Evolutionary conservation across 2,113 vertebrate species (phyloP), one percentile per base, ranked within the genome.

Genomic region (Prochilodus magdalenae): DNA sequence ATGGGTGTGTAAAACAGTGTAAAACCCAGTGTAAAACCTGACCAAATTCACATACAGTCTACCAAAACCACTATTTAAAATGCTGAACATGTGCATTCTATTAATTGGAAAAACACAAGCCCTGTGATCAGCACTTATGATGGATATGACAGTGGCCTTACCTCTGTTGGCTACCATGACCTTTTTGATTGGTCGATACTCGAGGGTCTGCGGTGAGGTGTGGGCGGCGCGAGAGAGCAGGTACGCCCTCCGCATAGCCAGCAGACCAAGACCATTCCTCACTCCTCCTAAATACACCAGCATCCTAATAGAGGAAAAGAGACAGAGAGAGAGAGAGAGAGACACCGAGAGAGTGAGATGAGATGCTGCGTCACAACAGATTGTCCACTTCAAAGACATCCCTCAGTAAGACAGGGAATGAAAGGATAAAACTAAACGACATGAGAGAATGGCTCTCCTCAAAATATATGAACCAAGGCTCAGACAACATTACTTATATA

Each of bases 111-210:
- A 11, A n/a, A n/a, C 5, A 30, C 44, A 77, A 51, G 29, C 24
- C 1, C 63, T 63, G 20, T 13, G 47, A 49, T 14, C 47, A 33
- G 16, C 12, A 26, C n/a, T n/a, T n/a, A n/a, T 55, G 29, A 53
- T 51, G 20, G 27, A 13, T 33, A 7, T 16, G 4, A 33, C 20
- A 66, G 40, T 72, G 18, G 33, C 33, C 86, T 89, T 77, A 95
- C 93, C 93, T 93, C 94, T 88, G 67, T 98, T 98, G 60, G 97
- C 97, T 87, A 98, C 97, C 95, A 98, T 94, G 78, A 98, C 97
- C 82, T 98, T 98, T 91, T 95, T 96, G 89, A 98, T 97, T 73
- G 96, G 96, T 77, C 93, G 94, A 86, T 95, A 95, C 30, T 96
- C 92, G 29, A 93, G 79, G 57, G 16, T 91, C 70, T 91, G 91